A percentile compares a stretch with the other conserved stretches of the same genome.
These are phyloP conservation scores for Papilio aristodemus DNA, from an alignment of 1,140 invertebrate genomes.

Conservation along the genomic window DNA sequence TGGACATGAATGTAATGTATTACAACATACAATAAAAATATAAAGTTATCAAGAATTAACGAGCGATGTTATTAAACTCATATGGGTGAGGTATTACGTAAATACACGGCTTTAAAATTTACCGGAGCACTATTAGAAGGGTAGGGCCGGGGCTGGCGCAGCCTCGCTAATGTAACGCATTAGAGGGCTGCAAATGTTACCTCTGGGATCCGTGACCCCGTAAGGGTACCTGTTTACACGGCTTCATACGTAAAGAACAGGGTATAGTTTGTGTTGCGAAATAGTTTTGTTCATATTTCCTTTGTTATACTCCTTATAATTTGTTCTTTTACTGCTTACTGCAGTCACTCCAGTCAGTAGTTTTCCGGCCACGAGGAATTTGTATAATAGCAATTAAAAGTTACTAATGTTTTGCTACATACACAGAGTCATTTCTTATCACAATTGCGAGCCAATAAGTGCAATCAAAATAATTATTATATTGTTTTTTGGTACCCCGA, in stretches of 20 bases:
- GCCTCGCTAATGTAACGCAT: constrained; percentile 23
- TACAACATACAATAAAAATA: not conserved
- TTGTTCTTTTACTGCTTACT: not conserved
- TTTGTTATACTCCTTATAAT: not conserved
- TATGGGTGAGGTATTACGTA: constrained; percentile 8
- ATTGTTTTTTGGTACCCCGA: too few relatives aligned
- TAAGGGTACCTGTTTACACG: constrained; percentile 8
- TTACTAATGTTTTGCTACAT: too few relatives aligned
- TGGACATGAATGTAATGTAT: not conserved
- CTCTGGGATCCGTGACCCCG: not conserved
- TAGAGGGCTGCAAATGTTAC: constrained; percentile 27
- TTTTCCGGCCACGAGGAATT: too few relatives aligned
- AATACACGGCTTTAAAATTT: constrained; percentile 23
- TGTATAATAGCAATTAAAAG: too few relatives aligned
- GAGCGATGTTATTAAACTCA: constrained; percentile 12
- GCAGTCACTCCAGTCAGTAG: not conserved
- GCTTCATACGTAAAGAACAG: not conserved
- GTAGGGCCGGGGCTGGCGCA: not conserved
- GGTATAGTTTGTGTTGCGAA: not conserved
- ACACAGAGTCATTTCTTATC: too few relatives aligned
- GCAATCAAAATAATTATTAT: too few relatives aligned
- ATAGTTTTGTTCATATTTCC: not conserved
- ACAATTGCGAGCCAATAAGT: too few relatives aligned
- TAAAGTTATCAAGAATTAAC: too few relatives aligned
- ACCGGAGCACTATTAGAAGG: constrained; percentile 5